Evolutionary conservation across 2,113 vertebrate species (phyloP), one percentile per base, ranked within the genome.

Genomic region (Xyrauchen texanus): DNA sequence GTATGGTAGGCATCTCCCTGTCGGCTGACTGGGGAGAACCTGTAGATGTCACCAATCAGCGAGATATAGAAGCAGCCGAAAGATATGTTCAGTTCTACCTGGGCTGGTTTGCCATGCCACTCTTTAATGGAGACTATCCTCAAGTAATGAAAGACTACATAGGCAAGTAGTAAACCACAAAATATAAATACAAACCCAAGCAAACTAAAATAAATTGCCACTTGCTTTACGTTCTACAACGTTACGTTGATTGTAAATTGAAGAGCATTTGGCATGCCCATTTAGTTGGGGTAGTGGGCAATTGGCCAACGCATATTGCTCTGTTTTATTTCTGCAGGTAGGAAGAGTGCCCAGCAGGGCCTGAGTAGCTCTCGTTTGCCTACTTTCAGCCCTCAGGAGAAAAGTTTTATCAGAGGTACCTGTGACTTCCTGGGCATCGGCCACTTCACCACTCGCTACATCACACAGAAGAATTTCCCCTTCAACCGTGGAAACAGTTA

Each of bases 101-200:
- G 85, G 96, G 96, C 61, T 98, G 96, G 96, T 98, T 97, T 81
- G 96, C 95, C 49, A 93, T 94, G 3, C 95, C 96, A 0, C 86
- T 98, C 82, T 98, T 93, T 69, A 90, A 87, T 5, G 96, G 96
- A 72, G 96, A 98, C 88, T 97, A 97, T 79, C 96, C 96, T 3
- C 94, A 96, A 82, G 91, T 93, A 15, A 97, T 98, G 96, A 98
- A 97, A 78, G 94, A 95, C 34, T 93, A 91, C 0, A 82, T 97
- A 11, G 95, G 96, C 93, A 90, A 86, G 94, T 84, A 6, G 10
- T n/a, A 60, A 73, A 60, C 8, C 3, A 5, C 11, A 63, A 63
- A 34, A 34, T 34, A 63, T 51, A 44, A 49, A 62, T 21, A 15
- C 7, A 55, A 58, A 11, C 10, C 7, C 53, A 15, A 45, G 2